These are phyloP conservation scores for Drosophila pegasa DNA, from an alignment of 2,888 invertebrate genomes.

Conservation along the genomic window DNA sequence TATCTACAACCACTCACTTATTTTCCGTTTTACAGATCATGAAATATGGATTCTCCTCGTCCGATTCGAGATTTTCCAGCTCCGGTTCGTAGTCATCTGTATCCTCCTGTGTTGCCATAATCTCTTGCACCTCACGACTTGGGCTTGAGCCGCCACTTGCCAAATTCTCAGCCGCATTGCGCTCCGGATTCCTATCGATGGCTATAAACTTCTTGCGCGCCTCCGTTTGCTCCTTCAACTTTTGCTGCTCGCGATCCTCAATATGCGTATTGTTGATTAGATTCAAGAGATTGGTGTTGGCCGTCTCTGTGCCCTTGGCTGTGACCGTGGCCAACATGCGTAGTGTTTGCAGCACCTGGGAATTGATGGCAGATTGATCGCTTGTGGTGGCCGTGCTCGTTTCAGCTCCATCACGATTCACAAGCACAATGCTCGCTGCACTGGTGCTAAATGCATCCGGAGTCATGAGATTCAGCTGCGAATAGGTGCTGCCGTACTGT, in stretches of 20 bases:
- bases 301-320: constrained; percentile 73
- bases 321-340: constrained; percentile 84
- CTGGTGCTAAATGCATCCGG: constrained; percentile 92
- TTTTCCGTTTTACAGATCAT: constrained; percentile 34
- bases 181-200: constrained; percentile 79
- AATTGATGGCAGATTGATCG: constrained; percentile 73
- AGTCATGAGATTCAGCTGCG: constrained; percentile 91
- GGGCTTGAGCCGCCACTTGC: constrained; percentile 95
- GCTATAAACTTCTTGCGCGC: constrained; percentile 81
- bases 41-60: constrained; percentile 55
- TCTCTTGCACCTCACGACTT: constrained; percentile 95
- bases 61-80: constrained; percentile 51
- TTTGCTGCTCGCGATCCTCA: constrained; percentile 84
- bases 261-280: constrained; percentile 83
- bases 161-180: constrained; percentile 81
- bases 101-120: constrained; percentile 89
- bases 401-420: constrained; percentile 34
- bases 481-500: constrained; percentile 73
- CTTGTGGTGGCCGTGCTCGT: constrained; percentile 6
- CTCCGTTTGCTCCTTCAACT: constrained; percentile 81
- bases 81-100: constrained; percentile 59
- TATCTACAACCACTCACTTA: constrained; percentile 21
- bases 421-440: constrained; percentile 35
- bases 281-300: constrained; percentile 80
- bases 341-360: constrained; percentile 84